phyloP scores from a whole-genome alignment of 2,797 vertebrate genomes.

The Bovichtus diacanthus region DNA sequence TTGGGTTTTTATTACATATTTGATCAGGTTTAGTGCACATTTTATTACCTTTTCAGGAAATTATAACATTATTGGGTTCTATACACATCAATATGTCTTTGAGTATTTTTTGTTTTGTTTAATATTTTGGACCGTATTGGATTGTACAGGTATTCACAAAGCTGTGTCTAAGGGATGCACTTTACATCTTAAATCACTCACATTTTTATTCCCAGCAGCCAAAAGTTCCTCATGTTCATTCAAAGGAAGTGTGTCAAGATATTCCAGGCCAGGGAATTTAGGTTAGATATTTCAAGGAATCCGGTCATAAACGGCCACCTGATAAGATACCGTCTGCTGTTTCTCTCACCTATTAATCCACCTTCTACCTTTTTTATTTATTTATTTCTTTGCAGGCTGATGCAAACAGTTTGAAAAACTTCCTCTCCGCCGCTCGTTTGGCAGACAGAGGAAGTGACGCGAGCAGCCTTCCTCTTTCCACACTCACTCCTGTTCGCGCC shows the following conservation, averaged over 20 bases:
- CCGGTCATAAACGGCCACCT: background rate
- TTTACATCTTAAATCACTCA: conserved; percentile 4
- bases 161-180: background rate
- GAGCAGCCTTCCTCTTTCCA: conserved; percentile 85
- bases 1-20: too few species aligned
- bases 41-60: too few species aligned
- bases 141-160: background rate
- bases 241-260: conserved; percentile 60
- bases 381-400: conserved; percentile 85
- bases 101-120: too few species aligned
- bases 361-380: background rate
- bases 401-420: conserved; percentile 90
- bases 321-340: background rate
- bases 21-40: too few species aligned
- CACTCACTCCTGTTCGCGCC: conserved; percentile 89
- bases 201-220: conserved; percentile 23
- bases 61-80: too few species aligned
- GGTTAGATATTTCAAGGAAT: conserved; percentile 60
- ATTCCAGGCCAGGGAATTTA: conserved; percentile 55
- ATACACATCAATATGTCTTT: too few species aligned
- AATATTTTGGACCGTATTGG: background rate
- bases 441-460: conserved; percentile 89
- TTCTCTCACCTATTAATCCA: background rate
- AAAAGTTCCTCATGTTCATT: conserved; percentile 25
- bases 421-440: conserved; percentile 92